A percentile compares a stretch with the other conserved stretches of the same genome.
Evolutionary conservation across 64 coral and sea anemone genomes (phyloP).

Genomic region (Montipora sp.): DNA sequence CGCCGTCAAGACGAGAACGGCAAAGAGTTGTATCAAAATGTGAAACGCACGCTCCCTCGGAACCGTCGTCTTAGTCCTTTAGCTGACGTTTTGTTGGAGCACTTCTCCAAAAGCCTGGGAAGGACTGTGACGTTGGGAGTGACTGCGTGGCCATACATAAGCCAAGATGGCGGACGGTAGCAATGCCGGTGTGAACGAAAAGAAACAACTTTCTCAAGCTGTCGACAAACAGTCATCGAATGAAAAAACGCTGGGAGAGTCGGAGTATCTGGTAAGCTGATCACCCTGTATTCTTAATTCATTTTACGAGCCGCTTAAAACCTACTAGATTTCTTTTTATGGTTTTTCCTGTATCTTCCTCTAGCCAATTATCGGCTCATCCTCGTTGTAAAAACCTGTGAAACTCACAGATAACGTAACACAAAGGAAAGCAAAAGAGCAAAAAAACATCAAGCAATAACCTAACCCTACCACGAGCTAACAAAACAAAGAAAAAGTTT

Average conservation of each 20-base stretch:
- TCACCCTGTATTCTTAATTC: background rate
- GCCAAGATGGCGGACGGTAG: constrained; percentile 64
- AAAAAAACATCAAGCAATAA: too few relatives aligned
- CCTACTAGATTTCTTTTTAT: background rate
- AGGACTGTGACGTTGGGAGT: constrained; percentile 60
- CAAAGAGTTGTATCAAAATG: too few relatives aligned
- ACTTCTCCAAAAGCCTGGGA: constrained; percentile 10
- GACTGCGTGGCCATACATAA: constrained; percentile 63
- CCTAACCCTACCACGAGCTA: too few relatives aligned
- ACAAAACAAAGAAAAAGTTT: too few relatives aligned
- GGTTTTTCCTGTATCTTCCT: background rate
- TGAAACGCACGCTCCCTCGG: too few relatives aligned
- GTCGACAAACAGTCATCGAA: background rate
- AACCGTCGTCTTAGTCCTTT: too few relatives aligned
- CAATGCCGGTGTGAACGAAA: background rate
- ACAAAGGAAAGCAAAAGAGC: too few relatives aligned
- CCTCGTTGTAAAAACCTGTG: too few relatives aligned
- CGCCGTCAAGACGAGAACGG: too few relatives aligned
- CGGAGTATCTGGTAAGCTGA: background rate
- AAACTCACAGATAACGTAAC: too few relatives aligned
- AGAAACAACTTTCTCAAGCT: background rate
- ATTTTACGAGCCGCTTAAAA: background rate
- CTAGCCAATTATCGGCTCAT: too few relatives aligned
- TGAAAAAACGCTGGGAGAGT: background rate
- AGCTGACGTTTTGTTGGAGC: too few relatives aligned